These are phyloP conservation scores for Cotesia glomerata DNA, from an alignment of 1,140 invertebrate species.

Conservation along the genomic window DNA sequence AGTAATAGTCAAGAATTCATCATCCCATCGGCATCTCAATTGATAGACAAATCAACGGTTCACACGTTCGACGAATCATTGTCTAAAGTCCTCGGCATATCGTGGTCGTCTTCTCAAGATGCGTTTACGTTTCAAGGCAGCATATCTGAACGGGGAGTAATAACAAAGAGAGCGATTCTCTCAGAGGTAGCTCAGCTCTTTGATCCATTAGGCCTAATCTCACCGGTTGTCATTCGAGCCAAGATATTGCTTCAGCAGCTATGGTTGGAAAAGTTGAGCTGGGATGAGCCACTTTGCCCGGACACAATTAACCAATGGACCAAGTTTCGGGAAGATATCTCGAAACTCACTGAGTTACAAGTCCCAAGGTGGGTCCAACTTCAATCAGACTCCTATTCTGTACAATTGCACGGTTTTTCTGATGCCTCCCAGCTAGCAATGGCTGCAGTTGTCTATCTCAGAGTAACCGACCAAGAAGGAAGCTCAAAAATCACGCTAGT, in stretches of 20 bases:
- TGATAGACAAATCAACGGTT: no score
- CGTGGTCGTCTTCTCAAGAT: background rate
- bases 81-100: constrained; percentile 22
- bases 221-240: constrained; percentile 31
- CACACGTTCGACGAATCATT: no score
- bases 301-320: no score
- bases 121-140: background rate
- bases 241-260: constrained; percentile 26
- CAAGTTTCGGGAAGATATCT: no score
- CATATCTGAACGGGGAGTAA: background rate
- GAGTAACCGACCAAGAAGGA: background rate
- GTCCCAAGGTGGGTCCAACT: no score
- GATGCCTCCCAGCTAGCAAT: constrained; percentile 22
- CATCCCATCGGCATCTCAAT: no score
- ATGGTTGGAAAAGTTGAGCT: no score
- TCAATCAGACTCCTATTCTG: no score
- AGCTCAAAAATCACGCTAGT: background rate
- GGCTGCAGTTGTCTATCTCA: constrained; percentile 11
- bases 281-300: no score
- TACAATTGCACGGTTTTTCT: background rate
- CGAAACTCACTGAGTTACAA: no score
- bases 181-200: constrained; percentile 26
- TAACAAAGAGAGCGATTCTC: background rate
- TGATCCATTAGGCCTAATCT: constrained; percentile 32
- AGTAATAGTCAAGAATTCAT: background rate